Evolutionary conservation across 2,113 vertebrate species (phyloP).

Genomic region (Sakesphorus luctuosus): DNA sequence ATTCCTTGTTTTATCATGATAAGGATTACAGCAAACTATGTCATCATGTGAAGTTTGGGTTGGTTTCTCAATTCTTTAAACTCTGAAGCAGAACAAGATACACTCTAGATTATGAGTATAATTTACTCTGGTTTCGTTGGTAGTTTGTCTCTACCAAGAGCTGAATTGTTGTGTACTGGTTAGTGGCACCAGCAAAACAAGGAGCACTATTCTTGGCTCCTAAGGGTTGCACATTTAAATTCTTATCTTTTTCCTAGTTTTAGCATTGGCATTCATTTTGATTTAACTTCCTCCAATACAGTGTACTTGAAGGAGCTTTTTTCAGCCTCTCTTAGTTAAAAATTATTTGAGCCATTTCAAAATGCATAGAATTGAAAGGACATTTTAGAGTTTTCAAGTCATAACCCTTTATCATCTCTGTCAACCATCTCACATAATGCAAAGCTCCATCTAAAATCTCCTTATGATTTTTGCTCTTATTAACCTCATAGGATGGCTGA

Average conservation of each 20-base stretch:
- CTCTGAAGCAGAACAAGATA: neutral
- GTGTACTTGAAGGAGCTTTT: neutral
- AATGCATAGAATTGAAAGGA: neutral
- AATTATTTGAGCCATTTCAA: neutral
- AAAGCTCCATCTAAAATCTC: constrained; percentile 7
- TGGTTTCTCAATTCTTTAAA: neutral
- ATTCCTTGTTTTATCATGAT: neutral
- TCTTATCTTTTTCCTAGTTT: neutral
- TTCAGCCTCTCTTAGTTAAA: neutral
- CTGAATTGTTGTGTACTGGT: neutral
- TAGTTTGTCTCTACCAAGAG: neutral
- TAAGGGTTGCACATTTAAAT: neutral
- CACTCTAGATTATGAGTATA: neutral
- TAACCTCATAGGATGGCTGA: neutral
- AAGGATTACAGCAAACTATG: neutral
- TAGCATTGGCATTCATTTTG: neutral
- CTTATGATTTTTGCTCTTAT: neutral
- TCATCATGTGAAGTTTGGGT: neutral
- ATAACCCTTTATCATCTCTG: neutral
- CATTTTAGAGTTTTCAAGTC: neutral
- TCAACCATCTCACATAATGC: neutral
- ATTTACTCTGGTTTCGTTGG: neutral
- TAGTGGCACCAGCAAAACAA: neutral
- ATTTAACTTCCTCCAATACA: neutral
- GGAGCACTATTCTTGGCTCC: neutral